Conservation (phyloP, 92 coral and sea anemone genomes). For the Phenganax subtilis region DNA sequence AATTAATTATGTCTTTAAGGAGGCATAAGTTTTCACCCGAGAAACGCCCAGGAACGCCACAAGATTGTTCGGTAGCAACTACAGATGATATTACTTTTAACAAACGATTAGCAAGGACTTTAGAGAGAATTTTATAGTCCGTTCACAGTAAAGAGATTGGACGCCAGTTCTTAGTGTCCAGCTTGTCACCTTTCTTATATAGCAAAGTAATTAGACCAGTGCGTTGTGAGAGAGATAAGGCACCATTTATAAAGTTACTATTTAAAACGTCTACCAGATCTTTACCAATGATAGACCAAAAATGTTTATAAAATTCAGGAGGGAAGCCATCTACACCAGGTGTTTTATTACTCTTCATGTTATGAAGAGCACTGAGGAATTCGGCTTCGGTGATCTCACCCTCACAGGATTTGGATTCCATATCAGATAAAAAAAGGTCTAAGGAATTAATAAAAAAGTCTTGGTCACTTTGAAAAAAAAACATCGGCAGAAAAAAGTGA, state of each 20-base stretch:
- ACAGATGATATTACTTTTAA: constrained; percentile 29
- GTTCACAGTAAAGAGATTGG: constrained; percentile 50
- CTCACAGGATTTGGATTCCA: constrained; percentile 28
- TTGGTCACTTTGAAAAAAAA: not conserved
- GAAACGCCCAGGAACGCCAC: constrained; percentile 43
- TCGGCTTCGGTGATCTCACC: constrained; percentile 41
- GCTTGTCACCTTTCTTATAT: constrained; percentile 45
- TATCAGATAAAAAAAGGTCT: not conserved
- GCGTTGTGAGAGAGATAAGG: constrained; percentile 38
- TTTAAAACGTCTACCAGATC: constrained; percentile 47
- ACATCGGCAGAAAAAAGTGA: not conserved
- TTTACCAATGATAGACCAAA: constrained; percentile 46
- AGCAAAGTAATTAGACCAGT: constrained; percentile 38
- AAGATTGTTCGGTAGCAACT: constrained; percentile 46
- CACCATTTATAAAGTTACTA: not conserved
- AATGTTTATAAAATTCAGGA: constrained; percentile 40
- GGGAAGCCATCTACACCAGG: constrained; percentile 64
- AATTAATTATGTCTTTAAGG: constrained; percentile 8
- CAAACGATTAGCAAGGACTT: constrained; percentile 36
- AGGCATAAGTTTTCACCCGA: constrained; percentile 45
- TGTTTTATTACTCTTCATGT: constrained; percentile 39
- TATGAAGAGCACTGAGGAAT: constrained; percentile 26
- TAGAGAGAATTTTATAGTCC: constrained; percentile 49
- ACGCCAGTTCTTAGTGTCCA: constrained; percentile 51
- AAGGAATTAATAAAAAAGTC: not conserved